Base-by-base conservation (phyloP, 2,113 vertebrate species). In the Cichladusa arquata region DNA sequence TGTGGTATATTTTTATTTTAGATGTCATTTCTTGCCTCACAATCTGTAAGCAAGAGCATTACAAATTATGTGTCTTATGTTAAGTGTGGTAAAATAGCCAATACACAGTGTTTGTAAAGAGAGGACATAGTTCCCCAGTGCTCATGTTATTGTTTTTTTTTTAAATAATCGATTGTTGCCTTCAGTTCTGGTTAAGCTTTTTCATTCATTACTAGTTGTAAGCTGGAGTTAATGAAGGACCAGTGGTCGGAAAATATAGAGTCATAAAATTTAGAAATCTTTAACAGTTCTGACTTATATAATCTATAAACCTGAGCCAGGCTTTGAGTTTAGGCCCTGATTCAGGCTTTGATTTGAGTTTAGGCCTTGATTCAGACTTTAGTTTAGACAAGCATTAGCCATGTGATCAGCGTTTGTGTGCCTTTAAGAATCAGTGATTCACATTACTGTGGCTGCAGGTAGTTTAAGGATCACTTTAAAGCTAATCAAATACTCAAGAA, bases 121-220 rank as follows among this genome's bases (percentile, higher is more conserved):
- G 6, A 56, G 25, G 28, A 23, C 4, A 19, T 57, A 1, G 29
- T 42, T 65, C 5, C 4, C 10, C 3, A 25, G 2, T 0, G 0
- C 7, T 10, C 9, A 14, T 23, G 7, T 36, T 69, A 18, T 38
- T 73, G 12, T 7, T 85, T 13, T 16, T 45, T 54, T 54, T 11
- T 5, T 12, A 73, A 82, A 15, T 40, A 86, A 36, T 73, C 58
- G 0, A 20, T 12, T 61, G 14, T 4, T 86, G 8, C 2, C 14
- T 80, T 82, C 69, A 26, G 5, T 42, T 76, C 36, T 24, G 3
- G 5, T 74, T 61, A 48, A 70, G 3, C 2, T 66, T 93, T 78
- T 48, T 60, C 31, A 57, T 9, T 44, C 8, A 25, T 31, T 69
- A 12, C 4, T 12, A 26, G 8, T 31, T 73, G 17, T 17, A 69